Evolutionary conservation across 2,113 vertebrate genomes (phyloP).

Genomic region (Hydrolagus affinis): DNA sequence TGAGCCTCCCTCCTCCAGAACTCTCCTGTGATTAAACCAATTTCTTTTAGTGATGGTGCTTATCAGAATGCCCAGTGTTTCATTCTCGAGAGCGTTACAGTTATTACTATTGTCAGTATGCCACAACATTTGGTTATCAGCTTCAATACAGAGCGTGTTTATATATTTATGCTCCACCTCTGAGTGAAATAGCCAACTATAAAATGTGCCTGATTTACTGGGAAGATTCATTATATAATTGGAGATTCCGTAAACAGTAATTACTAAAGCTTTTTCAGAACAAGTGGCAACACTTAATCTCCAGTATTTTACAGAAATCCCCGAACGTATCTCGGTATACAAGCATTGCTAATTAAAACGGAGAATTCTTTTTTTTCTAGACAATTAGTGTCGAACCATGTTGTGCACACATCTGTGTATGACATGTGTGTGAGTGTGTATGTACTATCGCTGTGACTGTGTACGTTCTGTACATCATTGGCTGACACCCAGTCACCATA

Average conservation of each 20-base stretch:
- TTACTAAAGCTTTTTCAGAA: slow-evolving; percentile 18
- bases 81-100: neutral
- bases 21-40: no score
- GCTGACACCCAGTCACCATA: no score
- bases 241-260: slow-evolving; percentile 25
- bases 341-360: slow-evolving; percentile 1
- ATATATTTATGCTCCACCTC: neutral
- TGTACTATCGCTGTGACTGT: no score
- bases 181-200: neutral
- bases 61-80: no score
- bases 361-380: neutral
- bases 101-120: neutral
- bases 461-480: no score
- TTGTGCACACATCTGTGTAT: no score
- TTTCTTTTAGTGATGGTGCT: no score
- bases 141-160: neutral
- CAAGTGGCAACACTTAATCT: neutral
- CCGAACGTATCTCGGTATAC: neutral
- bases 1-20: no score
- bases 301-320: neutral
- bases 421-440: no score
- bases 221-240: slow-evolving; percentile 19
- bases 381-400: neutral
- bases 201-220: slow-evolving; percentile 8
- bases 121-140: neutral